phyloP scores from a whole-genome alignment of 2,113 vertebrate genomes.

The Misgurnus mizolepis region DNA sequence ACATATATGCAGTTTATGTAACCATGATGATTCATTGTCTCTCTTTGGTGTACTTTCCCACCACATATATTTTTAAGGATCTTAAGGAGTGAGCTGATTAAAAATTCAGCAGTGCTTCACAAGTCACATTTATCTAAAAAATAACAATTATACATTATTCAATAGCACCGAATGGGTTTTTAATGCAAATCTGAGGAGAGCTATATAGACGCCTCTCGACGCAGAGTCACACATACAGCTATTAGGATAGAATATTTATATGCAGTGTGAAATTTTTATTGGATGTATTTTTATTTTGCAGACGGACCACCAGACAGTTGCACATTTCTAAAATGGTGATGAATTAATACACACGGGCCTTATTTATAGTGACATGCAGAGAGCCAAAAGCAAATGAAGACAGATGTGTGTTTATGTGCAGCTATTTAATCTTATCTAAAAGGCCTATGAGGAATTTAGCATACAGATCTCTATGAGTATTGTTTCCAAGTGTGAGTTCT shows the following conservation, averaged over 20 bases:
- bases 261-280: slow-evolving; percentile 16
- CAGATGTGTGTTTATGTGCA: neutral
- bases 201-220: slow-evolving; percentile 1
- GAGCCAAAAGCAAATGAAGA: neutral
- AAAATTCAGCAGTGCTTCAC: slow-evolving; percentile 52
- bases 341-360: slow-evolving; percentile 1
- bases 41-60: slow-evolving; percentile 7
- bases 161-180: slow-evolving; percentile 41
- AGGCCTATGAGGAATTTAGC: neutral
- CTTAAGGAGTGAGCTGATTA: slow-evolving; percentile 37
- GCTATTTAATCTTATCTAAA: slow-evolving; percentile 10
- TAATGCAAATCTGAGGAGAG: slow-evolving; percentile 38
- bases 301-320: slow-evolving; percentile 6
- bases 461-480: neutral
- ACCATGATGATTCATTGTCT: neutral
- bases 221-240: slow-evolving; percentile 5
- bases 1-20: slow-evolving; percentile 3
- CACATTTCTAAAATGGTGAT: neutral
- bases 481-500: neutral
- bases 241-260: slow-evolving; percentile 4
- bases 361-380: neutral
- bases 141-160: slow-evolving; percentile 59
- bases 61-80: neutral
- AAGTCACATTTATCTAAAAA: slow-evolving; percentile 50
- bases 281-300: slow-evolving; percentile 27